These are phyloP conservation scores for Zoanthus solanderi DNA, from an alignment of 92 coral and sea anemone genomes.

Conservation along the genomic window DNA sequence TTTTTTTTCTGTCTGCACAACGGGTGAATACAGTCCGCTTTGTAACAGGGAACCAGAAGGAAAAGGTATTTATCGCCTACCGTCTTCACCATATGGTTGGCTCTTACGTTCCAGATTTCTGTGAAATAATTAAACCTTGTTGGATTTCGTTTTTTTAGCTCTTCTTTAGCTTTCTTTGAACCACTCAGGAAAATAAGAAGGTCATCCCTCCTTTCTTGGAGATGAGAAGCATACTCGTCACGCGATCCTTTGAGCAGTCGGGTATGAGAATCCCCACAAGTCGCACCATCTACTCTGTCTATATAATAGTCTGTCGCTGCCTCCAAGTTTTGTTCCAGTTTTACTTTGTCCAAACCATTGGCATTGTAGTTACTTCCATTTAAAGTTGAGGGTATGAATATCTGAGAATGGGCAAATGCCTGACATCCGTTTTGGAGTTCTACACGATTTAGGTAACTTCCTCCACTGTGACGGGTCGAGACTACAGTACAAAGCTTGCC, in stretches of 20 bases:
- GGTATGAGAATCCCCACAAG: constrained; percentile 29
- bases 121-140: background rate
- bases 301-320: constrained; percentile 46
- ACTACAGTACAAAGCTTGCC: constrained; percentile 36
- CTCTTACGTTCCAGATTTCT: background rate
- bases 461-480: constrained; percentile 43
- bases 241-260: constrained; percentile 35
- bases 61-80: background rate
- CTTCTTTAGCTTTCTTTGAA: background rate
- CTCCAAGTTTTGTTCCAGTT: constrained; percentile 21
- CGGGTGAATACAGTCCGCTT: constrained; percentile 43
- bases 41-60: background rate
- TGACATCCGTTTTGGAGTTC: constrained; percentile 39
- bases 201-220: constrained; percentile 37
- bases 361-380: constrained; percentile 42
- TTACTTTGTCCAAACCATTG: constrained; percentile 30
- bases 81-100: background rate
- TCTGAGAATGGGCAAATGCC: constrained; percentile 46
- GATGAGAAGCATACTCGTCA: constrained; percentile 27
- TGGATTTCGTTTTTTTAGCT: background rate
- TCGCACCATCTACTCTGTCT: constrained; percentile 41
- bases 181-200: constrained; percentile 35
- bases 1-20: constrained; percentile 21
- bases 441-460: constrained; percentile 39
- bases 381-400: constrained; percentile 51